Percentiles rank a stretch among this genome's conserved stretches.
These are phyloP conservation scores for Ptyas mucosa DNA, from an alignment of 2,113 vertebrate species.

Conservation along the genomic window DNA sequence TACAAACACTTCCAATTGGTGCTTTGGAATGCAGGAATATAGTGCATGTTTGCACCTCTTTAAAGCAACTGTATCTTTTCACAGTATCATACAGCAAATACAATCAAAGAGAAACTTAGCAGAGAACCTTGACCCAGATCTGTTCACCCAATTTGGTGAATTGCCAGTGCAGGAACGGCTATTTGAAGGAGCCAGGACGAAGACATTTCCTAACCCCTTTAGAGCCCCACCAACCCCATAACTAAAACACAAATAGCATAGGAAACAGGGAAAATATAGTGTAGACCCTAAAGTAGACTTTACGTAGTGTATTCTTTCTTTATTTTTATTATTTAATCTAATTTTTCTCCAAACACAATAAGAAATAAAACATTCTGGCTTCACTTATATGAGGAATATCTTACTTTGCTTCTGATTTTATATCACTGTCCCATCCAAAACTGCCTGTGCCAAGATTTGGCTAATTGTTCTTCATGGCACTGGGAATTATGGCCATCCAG, in stretches of 20 bases:
- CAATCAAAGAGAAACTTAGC: not conserved
- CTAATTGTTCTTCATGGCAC: not conserved
- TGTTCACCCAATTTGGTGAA: not conserved
- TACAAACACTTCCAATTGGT: not conserved
- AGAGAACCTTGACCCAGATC: not conserved
- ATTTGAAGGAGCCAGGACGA: not conserved
- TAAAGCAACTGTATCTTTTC: not conserved
- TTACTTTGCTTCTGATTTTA: not conserved
- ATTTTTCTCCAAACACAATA: not conserved
- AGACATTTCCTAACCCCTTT: not conserved
- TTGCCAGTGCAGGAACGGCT: not conserved
- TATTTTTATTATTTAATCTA: not conserved
- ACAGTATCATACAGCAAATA: not conserved
- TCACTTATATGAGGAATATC: not conserved
- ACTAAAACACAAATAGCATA: not conserved
- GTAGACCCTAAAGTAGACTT: not conserved
- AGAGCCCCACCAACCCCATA: not conserved
- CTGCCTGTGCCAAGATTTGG: not conserved
- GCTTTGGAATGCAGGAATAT: not conserved
- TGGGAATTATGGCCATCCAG: not conserved
- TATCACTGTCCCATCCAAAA: not conserved
- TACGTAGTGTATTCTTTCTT: not conserved
- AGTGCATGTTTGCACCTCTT: not conserved
- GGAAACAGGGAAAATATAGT: not conserved
- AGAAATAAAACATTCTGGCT: not conserved